phyloP scores from a whole-genome alignment of 92 coral and sea anemone species.

The Phenganax stokvisi region DNA sequence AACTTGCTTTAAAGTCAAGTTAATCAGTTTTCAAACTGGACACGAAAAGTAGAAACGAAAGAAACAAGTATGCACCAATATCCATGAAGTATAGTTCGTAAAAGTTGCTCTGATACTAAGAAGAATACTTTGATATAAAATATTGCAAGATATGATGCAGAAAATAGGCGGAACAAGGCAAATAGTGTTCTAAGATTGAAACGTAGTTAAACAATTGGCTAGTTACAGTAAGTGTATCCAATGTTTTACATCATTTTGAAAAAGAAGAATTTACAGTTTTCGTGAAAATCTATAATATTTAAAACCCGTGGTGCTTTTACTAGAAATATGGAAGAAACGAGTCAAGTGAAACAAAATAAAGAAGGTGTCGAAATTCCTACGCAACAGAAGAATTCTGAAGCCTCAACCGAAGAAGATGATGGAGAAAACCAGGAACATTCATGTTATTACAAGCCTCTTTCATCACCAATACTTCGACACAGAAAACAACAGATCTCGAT shows the following conservation, averaged over 20 bases:
- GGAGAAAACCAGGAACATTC: neutral
- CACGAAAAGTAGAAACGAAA: neutral
- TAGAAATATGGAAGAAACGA: slow-evolving; percentile 5
- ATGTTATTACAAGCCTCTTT: neutral
- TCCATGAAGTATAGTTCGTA: neutral
- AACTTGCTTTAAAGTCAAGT: neutral
- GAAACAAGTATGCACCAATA: neutral
- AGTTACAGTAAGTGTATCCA: neutral
- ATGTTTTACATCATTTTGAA: neutral
- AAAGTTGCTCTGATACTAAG: neutral
- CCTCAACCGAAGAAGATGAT: neutral
- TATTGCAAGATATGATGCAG: neutral
- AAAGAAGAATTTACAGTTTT: neutral
- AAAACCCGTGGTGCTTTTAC: neutral
- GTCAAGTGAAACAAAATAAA: neutral
- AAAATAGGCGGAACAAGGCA: neutral
- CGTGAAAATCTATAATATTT: no score
- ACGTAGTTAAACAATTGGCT: neutral
- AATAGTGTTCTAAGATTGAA: neutral
- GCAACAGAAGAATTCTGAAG: neutral
- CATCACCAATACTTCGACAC: slow-evolving; percentile 2
- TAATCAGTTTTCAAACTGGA: no score
- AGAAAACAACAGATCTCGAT: neutral
- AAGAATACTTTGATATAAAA: neutral
- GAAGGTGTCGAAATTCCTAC: neutral